Evolutionary conservation across 1,140 invertebrate genomes (phyloP).

Genomic region (Vollenhovia emeryi): DNA sequence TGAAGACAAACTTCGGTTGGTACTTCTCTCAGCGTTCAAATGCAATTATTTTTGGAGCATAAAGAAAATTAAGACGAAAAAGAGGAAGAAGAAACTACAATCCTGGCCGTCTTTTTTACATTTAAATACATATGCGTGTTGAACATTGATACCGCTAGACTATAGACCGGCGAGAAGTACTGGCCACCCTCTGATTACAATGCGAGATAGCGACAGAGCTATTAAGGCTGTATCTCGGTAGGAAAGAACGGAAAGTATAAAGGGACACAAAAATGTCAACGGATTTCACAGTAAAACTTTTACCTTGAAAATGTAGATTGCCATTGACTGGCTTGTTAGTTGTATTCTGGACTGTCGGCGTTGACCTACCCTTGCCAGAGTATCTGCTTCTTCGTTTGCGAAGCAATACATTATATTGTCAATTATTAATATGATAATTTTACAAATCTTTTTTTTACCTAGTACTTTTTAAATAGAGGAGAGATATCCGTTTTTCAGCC

Average conservation of each 20-base stretch:
- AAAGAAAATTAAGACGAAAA: neutral
- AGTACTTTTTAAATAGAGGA: neutral
- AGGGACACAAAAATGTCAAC: constrained; percentile 26
- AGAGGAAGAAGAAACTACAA: neutral
- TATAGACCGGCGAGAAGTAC: constrained; percentile 53
- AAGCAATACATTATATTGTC: no score
- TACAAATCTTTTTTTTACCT: neutral
- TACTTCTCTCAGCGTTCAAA: neutral
- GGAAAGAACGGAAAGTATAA: constrained; percentile 27
- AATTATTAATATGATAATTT: neutral
- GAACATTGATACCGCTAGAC: constrained; percentile 66
- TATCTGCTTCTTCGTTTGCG: neutral
- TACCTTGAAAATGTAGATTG: constrained; percentile 43
- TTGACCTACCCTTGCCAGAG: neutral
- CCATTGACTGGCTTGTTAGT: constrained; percentile 19
- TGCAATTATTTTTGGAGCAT: neutral
- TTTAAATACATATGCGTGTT: constrained; percentile 33
- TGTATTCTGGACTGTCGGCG: neutral
- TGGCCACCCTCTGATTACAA: constrained; percentile 67
- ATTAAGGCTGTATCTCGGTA: constrained; percentile 63
- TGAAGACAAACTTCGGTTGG: neutral
- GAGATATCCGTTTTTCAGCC: neutral
- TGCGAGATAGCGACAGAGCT: constrained; percentile 63
- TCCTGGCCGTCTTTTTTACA: neutral
- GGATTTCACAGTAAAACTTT: no score